phyloP scores from a whole-genome alignment of 2,797 vertebrate genomes.

The Characodon lateralis region DNA sequence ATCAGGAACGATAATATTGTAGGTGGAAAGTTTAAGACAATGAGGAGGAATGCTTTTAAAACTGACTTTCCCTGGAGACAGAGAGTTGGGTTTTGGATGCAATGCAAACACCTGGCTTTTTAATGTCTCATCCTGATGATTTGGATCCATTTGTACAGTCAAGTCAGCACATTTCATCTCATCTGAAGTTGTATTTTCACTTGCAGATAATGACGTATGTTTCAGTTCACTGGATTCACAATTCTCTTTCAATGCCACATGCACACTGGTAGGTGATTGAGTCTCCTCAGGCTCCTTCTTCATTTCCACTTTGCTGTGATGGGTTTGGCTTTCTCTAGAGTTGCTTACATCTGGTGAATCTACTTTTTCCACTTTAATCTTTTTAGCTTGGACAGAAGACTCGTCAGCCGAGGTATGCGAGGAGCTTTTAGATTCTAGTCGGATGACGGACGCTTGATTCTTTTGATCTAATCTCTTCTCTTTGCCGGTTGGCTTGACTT shows the following conservation, averaged over 20 bases:
- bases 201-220: slow-evolving; percentile 32
- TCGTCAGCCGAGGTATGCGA: slow-evolving; percentile 22
- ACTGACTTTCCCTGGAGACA: slow-evolving; percentile 24
- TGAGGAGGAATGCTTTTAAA: slow-evolving; percentile 74
- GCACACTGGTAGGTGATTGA: slow-evolving; percentile 39
- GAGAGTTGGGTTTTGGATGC: slow-evolving; percentile 28
- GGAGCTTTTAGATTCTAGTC: slow-evolving; percentile 4
- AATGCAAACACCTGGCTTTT: slow-evolving; percentile 23
- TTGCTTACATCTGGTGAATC: slow-evolving; percentile 33
- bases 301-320: slow-evolving; percentile 42
- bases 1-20: slow-evolving; percentile 70
- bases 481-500: slow-evolving; percentile 46
- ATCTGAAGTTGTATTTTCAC: slow-evolving; percentile 24
- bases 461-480: slow-evolving; percentile 31
- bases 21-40: slow-evolving; percentile 73
- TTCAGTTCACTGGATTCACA: slow-evolving; percentile 59
- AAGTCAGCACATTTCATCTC: slow-evolving; percentile 27
- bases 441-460: slow-evolving; percentile 22
- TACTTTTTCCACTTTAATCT: slow-evolving; percentile 72
- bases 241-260: slow-evolving; percentile 80
- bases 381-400: slow-evolving; percentile 27
- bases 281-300: slow-evolving; percentile 64
- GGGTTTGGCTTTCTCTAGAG: slow-evolving; percentile 26
- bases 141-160: slow-evolving; percentile 6
- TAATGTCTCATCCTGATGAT: slow-evolving; percentile 13